phyloP scores from a whole-genome alignment of 2,888 invertebrate genomes.

The Fragum whitleyi region DNA sequence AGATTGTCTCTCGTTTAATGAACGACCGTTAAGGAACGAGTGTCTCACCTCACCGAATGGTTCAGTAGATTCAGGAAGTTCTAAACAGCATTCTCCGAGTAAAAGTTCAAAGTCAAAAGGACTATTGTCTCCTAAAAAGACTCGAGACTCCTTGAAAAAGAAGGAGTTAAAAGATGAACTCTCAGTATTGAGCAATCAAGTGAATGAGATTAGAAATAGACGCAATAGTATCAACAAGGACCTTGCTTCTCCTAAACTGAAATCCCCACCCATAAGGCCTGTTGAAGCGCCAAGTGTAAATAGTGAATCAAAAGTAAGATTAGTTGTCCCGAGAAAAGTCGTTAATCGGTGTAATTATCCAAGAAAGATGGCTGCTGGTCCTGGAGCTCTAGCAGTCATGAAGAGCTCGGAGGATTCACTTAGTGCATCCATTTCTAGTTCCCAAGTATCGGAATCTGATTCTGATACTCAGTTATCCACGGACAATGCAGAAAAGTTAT shows the following conservation, averaged over 20 bases:
- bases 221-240: constrained; percentile 55
- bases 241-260: background rate
- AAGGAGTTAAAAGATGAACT: constrained; percentile 49
- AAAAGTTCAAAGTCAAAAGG: constrained; percentile 10
- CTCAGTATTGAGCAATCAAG: constrained; percentile 50
- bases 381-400: constrained; percentile 54
- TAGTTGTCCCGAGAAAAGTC: background rate
- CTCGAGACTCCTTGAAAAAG: constrained; percentile 10
- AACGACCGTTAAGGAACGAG: background rate
- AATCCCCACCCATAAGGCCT: constrained; percentile 34
- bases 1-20: constrained; percentile 6
- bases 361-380: constrained; percentile 50
- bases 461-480: constrained; percentile 60
- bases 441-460: constrained; percentile 59
- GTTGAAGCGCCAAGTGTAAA: constrained; percentile 19
- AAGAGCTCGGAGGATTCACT: constrained; percentile 59
- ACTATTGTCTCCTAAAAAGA: constrained; percentile 19
- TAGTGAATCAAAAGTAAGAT: background rate
- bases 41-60: constrained; percentile 8
- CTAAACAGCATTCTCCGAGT: constrained; percentile 18
- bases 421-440: constrained; percentile 60
- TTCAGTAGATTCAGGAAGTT: constrained; percentile 15
- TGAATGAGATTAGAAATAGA: constrained; percentile 57
- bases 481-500: constrained; percentile 54
- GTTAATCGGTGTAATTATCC: background rate